phyloP scores from a whole-genome alignment of 2,888 invertebrate genomes.

The Yponomeuta sedellus region DNA sequence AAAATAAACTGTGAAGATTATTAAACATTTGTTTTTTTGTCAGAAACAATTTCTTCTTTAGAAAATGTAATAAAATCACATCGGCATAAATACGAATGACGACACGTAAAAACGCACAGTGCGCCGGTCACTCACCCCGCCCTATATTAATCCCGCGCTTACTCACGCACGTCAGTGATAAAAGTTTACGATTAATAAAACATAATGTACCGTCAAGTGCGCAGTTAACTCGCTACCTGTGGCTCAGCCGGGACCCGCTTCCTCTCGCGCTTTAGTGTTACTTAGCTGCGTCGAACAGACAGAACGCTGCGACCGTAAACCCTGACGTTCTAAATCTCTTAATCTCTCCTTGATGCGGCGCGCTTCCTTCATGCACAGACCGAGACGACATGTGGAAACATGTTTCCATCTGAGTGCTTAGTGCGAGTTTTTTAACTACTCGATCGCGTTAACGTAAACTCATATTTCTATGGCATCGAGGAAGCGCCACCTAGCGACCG shows the following conservation, averaged over 20 bases:
- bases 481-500: too few species aligned
- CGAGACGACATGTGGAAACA: neutral
- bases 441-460: too few species aligned
- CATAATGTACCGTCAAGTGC: constrained; percentile 1
- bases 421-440: too few species aligned
- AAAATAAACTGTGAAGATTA: too few species aligned
- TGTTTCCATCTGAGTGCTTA: too few species aligned
- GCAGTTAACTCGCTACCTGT: neutral
- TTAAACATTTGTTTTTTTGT: too few species aligned
- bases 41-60: too few species aligned
- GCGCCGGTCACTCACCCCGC: neutral
- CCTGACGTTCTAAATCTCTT: neutral
- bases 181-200: constrained; percentile 1
- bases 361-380: neutral
- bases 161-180: neutral
- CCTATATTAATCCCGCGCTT: neutral
- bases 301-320: neutral
- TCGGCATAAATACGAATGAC: too few species aligned
- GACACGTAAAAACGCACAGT: too few species aligned
- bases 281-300: neutral
- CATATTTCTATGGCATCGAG: too few species aligned
- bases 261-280: neutral
- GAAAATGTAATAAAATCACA: too few species aligned
- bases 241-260: neutral
- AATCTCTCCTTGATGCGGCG: neutral